Conservation (phyloP, 2,888 invertebrate genomes). For the Siphlonurus alternatus region DNA sequence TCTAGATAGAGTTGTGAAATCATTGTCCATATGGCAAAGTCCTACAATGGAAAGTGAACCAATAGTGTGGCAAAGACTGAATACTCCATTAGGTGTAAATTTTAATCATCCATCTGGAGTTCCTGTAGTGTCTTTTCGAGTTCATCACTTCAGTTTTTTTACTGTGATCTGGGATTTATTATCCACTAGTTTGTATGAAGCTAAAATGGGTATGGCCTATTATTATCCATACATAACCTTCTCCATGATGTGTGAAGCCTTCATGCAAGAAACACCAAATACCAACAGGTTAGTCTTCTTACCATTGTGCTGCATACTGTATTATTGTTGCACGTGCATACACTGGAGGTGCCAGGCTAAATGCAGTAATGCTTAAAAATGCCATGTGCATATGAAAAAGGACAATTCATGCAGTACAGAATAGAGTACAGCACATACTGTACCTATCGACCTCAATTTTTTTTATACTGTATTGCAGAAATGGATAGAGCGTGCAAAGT, state of each 20-base stretch:
- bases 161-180: conserved; percentile 19
- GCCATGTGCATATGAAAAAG: no score
- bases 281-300: not conserved
- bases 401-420: no score
- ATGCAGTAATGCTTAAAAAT: no score
- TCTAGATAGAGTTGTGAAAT: conserved; percentile 8
- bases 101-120: conserved; percentile 8
- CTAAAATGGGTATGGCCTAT: conserved; percentile 18
- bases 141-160: conserved; percentile 20
- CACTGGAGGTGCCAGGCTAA: no score
- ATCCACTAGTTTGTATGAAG: conserved; percentile 16
- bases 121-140: conserved; percentile 16
- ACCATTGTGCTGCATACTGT: no score
- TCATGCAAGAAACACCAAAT: conserved; percentile 18
- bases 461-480: no score
- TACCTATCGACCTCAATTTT: no score
- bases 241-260: conserved; percentile 21
- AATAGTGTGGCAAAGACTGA: conserved; percentile 15
- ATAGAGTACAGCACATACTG: no score
- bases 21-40: conserved; percentile 17
- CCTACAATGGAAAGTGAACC: conserved; percentile 16
- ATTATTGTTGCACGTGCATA: no score
- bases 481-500: no score
- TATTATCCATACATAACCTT: conserved; percentile 19
- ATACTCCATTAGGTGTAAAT: conserved; percentile 8